Evolutionary conservation across 64 coral and sea anemone genomes (phyloP).

Genomic region (Actinia tenebrosa): DNA sequence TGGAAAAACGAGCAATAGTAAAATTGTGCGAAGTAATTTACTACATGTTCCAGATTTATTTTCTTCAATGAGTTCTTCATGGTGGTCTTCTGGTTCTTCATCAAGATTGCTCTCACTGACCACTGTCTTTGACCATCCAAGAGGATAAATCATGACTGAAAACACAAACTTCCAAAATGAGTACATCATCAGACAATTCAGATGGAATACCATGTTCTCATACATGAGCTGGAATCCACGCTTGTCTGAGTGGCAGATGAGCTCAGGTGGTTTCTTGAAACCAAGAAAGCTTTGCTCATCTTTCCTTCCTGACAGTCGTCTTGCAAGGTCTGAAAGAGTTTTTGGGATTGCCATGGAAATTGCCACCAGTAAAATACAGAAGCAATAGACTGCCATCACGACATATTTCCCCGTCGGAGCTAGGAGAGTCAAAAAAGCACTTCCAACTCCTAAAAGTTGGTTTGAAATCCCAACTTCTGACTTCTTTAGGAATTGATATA

Average conservation of each 20-base stretch:
- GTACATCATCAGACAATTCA: constrained; percentile 61
- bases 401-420: constrained; percentile 15
- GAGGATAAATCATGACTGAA: constrained; percentile 54
- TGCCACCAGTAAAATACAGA: constrained; percentile 73
- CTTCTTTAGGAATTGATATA: constrained; percentile 60
- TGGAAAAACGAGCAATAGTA: constrained; percentile 56
- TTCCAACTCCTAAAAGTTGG: constrained; percentile 44
- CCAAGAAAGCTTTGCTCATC: constrained; percentile 92
- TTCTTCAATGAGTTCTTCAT: background rate
- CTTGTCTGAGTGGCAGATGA: constrained; percentile 51
- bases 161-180: constrained; percentile 93
- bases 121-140: constrained; percentile 26
- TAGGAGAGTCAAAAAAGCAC: constrained; percentile 66
- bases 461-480: constrained; percentile 57
- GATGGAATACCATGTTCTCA: constrained; percentile 97
- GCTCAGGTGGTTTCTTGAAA: constrained; percentile 76
- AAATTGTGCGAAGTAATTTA: constrained; percentile 33
- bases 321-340: constrained; percentile 84
- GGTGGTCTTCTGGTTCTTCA: constrained; percentile 4
- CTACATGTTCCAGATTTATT: constrained; percentile 13
- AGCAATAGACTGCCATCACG: constrained; percentile 52
- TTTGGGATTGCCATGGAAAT: constrained; percentile 87
- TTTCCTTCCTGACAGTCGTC: constrained; percentile 64
- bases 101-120: constrained; percentile 8
- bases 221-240: constrained; percentile 90